Percentiles rank a stretch among this genome's conserved stretches.
Conservation (phyloP, 1,140 invertebrate species). For the Aporrectodea caliginosa region DNA sequence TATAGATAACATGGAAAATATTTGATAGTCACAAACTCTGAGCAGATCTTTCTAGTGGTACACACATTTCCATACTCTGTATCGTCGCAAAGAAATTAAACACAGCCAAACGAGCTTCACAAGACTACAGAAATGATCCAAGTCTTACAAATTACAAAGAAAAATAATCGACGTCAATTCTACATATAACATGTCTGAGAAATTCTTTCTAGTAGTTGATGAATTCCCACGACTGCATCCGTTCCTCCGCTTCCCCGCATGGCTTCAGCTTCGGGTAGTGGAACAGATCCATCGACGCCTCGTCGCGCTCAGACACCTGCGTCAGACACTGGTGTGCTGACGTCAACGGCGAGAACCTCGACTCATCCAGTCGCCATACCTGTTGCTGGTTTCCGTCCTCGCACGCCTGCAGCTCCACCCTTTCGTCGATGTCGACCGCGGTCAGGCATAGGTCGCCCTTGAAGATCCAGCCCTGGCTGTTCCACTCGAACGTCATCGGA, state of each 20-base stretch:
- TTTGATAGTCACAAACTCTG: no score
- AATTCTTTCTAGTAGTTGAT: constrained; percentile 12
- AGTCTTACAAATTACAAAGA: no score
- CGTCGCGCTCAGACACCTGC: constrained; percentile 8
- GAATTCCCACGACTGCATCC: constrained; percentile 22
- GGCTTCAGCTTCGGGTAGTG: constrained; percentile 11
- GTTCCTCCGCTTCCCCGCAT: background rate
- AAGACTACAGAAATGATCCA: no score
- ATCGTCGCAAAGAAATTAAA: no score
- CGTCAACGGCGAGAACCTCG: background rate
- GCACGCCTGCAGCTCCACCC: background rate
- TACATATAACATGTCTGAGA: no score
- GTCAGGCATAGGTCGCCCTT: constrained; percentile 8
- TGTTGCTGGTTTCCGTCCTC: constrained; percentile 10
- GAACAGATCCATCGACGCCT: constrained; percentile 1
- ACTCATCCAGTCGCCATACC: background rate
- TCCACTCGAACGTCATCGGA: constrained; percentile 27
- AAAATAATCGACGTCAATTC: no score
- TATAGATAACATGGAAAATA: no score
- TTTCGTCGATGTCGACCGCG: constrained; percentile 1
- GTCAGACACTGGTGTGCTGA: constrained; percentile 16
- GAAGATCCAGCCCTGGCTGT: background rate
- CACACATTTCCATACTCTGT: no score
- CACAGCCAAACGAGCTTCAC: no score
- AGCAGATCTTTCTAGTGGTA: no score